A percentile compares a stretch with the other conserved stretches of the same genome.
Conservation (phyloP, 2,888 invertebrate genomes). For the Myopa testacea region DNA sequence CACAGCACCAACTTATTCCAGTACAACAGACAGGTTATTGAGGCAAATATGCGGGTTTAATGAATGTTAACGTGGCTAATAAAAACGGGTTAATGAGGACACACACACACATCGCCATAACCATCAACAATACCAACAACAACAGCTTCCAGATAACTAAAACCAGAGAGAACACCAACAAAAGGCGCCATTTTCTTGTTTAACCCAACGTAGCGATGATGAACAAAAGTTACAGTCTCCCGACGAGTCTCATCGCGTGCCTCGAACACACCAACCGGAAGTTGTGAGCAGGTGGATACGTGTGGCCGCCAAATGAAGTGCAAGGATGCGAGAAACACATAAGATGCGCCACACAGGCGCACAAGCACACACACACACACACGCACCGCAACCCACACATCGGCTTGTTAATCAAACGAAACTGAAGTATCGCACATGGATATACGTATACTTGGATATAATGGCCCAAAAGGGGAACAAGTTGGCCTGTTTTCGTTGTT, state of each 20-base stretch:
- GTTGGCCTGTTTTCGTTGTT: background rate
- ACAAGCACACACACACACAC: conserved; percentile 26
- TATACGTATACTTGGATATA: background rate
- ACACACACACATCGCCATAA: no score
- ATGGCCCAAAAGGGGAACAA: background rate
- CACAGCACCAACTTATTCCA: no score
- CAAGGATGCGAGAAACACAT: background rate
- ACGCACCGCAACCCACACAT: background rate
- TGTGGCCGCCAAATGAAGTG: background rate
- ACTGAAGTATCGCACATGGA: background rate
- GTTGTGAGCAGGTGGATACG: background rate
- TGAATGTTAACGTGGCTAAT: no score
- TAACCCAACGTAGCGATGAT: background rate
- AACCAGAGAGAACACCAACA: background rate
- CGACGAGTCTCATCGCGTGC: background rate
- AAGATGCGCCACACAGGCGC: background rate
- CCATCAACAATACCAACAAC: no score
- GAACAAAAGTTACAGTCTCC: background rate
- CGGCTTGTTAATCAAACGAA: background rate
- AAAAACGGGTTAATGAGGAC: no score
- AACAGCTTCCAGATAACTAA: no score
- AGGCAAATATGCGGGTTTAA: no score
- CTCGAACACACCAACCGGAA: background rate
- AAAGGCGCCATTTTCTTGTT: background rate
- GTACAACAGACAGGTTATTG: no score